A percentile compares a stretch with the other conserved stretches of the same genome.
Evolutionary conservation across 30 jellyfish, hydroid and myxozoan genomes (phyloP).

Genomic region (Hydractinia symbiolongicarpus): DNA sequence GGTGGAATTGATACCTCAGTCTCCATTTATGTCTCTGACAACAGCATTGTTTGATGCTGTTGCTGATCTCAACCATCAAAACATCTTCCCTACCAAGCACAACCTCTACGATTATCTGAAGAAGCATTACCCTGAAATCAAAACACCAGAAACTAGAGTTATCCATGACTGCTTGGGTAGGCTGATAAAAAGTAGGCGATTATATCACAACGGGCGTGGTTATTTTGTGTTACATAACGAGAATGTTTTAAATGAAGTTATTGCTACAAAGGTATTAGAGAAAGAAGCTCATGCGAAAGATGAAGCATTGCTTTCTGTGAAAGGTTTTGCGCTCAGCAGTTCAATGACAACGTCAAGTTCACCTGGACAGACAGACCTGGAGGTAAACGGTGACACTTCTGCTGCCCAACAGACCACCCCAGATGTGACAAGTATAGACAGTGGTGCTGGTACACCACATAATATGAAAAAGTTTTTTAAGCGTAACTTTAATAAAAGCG

Average conservation of each 20-base stretch:
- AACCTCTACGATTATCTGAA: conserved; percentile 44
- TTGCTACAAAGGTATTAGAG: background rate
- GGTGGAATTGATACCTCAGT: conserved; percentile 62
- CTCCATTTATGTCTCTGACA: conserved; percentile 73
- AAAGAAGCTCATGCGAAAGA: background rate
- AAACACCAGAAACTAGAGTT: conserved; percentile 45
- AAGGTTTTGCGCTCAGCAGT: background rate
- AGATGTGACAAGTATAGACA: background rate
- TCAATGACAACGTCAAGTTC: conserved; percentile 11
- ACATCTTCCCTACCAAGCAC: conserved; percentile 56
- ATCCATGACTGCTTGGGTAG: conserved; percentile 63
- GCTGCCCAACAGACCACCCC: background rate
- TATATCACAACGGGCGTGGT: conserved; percentile 78
- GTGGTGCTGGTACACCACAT: background rate
- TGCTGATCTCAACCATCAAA: conserved; percentile 60
- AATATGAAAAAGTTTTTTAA: background rate
- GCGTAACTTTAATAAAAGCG: background rate
- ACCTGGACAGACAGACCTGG: conserved; percentile 19
- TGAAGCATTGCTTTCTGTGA: background rate
- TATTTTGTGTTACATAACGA: conserved; percentile 57
- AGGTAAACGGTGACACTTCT: background rate
- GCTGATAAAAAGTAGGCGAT: conserved; percentile 51
- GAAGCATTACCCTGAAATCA: conserved; percentile 50
- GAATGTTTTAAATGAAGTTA: conserved; percentile 37
- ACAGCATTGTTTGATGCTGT: conserved; percentile 63